Evolutionary conservation across 2,888 invertebrate species (phyloP).

Genomic region (Arge pagana): DNA sequence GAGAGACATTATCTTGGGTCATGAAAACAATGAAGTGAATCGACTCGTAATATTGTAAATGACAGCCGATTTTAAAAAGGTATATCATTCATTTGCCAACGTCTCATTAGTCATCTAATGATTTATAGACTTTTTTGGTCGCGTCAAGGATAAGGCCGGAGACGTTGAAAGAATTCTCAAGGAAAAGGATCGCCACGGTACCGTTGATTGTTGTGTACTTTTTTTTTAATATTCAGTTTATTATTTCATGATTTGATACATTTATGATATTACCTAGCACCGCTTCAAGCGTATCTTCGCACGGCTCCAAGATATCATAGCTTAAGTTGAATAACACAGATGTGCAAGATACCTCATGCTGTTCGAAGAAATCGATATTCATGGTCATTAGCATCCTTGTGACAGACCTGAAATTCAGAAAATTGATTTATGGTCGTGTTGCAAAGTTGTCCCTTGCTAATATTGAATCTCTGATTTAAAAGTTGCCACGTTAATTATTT

Average conservation of each 20-base stretch:
- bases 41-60: too few species aligned
- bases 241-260: constrained; percentile 16
- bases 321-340: too few species aligned
- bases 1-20: too few species aligned
- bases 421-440: too few species aligned
- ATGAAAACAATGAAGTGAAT: too few species aligned
- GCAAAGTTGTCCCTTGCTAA: too few species aligned
- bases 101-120: constrained; percentile 26
- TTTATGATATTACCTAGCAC: constrained; percentile 3
- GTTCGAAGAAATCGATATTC: too few species aligned
- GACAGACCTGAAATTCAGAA: too few species aligned
- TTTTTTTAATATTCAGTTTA: constrained; percentile 21
- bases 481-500: too few species aligned
- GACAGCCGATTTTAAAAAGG: not conserved
- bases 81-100: constrained; percentile 27
- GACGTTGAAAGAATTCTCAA: constrained; percentile 90
- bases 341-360: too few species aligned
- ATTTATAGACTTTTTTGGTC: constrained; percentile 86
- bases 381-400: too few species aligned
- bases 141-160: constrained; percentile 94
- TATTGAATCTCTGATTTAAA: too few species aligned
- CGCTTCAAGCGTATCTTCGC: constrained; percentile 1
- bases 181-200: constrained; percentile 91
- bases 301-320: constrained; percentile 8
- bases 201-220: constrained; percentile 31